Percentiles rank a stretch among this genome's conserved stretches.
Conservation (phyloP, 2,797 vertebrate genomes). For the Pangasius djambal region DNA sequence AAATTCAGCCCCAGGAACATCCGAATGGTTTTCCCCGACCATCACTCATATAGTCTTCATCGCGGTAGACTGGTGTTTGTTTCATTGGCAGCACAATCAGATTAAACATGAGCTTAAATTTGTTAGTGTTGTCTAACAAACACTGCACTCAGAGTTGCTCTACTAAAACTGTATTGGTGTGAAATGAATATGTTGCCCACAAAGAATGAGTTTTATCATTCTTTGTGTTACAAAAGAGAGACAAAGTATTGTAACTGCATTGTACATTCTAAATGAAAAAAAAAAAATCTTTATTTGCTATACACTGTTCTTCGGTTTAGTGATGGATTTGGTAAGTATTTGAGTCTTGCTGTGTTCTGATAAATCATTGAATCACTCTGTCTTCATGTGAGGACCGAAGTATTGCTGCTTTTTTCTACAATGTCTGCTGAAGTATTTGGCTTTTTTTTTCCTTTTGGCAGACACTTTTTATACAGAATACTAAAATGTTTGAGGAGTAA, state of each 20-base stretch:
- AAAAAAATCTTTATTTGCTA: background rate
- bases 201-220: constrained; percentile 77
- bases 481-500: constrained; percentile 31
- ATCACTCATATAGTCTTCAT: background rate
- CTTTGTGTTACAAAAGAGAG: constrained; percentile 8
- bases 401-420: background rate
- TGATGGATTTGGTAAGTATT: constrained; percentile 14
- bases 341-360: constrained; percentile 60
- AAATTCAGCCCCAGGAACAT: background rate
- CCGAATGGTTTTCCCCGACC: background rate
- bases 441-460: background rate
- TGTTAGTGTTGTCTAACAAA: background rate
- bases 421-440: constrained; percentile 2
- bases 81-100: background rate
- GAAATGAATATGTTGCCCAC: constrained; percentile 30
- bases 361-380: constrained; percentile 37
- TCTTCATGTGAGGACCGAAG: background rate
- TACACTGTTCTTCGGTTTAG: constrained; percentile 9
- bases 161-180: constrained; percentile 36
- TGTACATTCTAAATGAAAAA: constrained; percentile 12
- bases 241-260: constrained; percentile 24
- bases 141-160: background rate
- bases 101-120: background rate
- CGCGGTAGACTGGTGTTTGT: background rate
- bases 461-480: constrained; percentile 50